Conservation (phyloP, 2,113 vertebrate genomes). For the Sinocyclocheilus anophthalmus region DNA sequence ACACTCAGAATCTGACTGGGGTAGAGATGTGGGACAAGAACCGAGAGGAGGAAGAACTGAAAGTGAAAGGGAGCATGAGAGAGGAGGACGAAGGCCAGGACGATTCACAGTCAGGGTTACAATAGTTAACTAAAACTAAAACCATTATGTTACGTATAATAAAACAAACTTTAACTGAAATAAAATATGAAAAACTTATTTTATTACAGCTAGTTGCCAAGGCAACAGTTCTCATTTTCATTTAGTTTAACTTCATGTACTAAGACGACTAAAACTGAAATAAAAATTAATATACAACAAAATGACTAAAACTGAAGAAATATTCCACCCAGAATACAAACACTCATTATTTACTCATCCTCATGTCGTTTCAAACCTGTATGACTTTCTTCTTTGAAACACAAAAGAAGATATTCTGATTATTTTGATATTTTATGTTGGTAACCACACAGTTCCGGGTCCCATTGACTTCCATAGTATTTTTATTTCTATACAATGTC, state of each 20-base stretch:
- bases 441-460: too few relatives aligned
- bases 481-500: too few relatives aligned
- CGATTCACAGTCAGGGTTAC: neutral
- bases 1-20: constrained; percentile 70
- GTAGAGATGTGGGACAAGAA: constrained; percentile 70
- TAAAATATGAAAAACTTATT: neutral
- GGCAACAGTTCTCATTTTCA: too few relatives aligned
- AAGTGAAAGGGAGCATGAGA: constrained; percentile 42
- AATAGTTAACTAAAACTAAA: neutral
- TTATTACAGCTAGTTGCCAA: neutral
- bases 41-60: constrained; percentile 53
- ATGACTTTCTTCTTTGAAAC: neutral
- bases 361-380: neutral
- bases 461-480: too few relatives aligned
- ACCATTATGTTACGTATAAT: neutral
- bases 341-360: too few relatives aligned
- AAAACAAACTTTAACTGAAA: neutral
- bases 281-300: neutral
- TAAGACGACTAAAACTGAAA: neutral
- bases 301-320: neutral
- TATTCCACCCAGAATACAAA: neutral
- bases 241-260: too few relatives aligned
- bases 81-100: neutral
- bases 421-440: too few relatives aligned
- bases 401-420: neutral